phyloP scores from a whole-genome alignment of 2,113 vertebrate species.

The Willisornis vidua region DNA sequence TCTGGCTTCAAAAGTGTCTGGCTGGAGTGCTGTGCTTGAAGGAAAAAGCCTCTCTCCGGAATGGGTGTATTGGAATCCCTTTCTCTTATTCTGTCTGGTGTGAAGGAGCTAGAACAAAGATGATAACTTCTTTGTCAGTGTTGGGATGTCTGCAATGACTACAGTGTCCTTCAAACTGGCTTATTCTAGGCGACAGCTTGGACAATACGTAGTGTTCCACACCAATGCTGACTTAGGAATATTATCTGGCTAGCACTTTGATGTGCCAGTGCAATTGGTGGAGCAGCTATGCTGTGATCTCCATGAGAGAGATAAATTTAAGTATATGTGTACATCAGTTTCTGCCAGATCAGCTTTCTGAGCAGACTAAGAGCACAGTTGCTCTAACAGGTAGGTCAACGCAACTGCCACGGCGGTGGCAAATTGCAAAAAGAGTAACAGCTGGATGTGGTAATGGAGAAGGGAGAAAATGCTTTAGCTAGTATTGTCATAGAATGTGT shows the following conservation, averaged over 20 bases:
- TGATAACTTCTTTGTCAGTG: not conserved
- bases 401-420: not conserved
- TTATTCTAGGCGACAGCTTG: not conserved
- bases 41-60: not conserved
- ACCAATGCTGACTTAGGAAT: not conserved
- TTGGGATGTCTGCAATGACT: not conserved
- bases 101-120: not conserved
- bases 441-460: constrained; percentile 13
- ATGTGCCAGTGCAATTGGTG: not conserved
- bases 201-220: not conserved
- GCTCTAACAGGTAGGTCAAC: not conserved
- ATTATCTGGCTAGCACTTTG: not conserved
- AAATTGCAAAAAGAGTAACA: not conserved
- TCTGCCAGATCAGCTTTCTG: constrained; percentile 3
- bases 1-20: not conserved
- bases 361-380: not conserved
- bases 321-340: not conserved
- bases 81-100: not conserved
- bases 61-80: not conserved
- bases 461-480: not conserved
- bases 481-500: not conserved
- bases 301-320: not conserved
- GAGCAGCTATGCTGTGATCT: not conserved
- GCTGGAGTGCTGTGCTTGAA: not conserved
- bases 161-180: not conserved